Conservation (phyloP, 1,140 invertebrate genomes). For the Trachymyrmex cornetzi region DNA sequence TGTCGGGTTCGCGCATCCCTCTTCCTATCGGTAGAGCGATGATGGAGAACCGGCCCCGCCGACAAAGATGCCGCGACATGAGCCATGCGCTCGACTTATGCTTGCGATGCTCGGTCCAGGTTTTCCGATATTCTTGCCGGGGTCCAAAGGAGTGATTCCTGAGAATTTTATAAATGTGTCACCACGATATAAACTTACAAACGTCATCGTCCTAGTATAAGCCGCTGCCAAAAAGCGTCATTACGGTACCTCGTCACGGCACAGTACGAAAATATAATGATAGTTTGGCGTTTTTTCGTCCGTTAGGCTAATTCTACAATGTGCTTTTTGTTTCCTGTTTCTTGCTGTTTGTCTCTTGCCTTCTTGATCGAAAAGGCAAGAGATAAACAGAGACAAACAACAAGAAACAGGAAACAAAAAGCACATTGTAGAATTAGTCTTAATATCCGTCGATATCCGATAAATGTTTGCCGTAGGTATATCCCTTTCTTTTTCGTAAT, state of each 20-base stretch:
- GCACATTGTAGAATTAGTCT: no score
- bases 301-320: no score
- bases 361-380: no score
- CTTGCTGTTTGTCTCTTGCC: no score
- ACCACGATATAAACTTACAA: slow-evolving; percentile 77
- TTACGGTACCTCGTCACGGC: not conserved
- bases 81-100: slow-evolving; percentile 76
- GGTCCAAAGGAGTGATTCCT: slow-evolving; percentile 68
- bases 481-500: slow-evolving; percentile 15
- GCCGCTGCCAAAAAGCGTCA: slow-evolving; percentile 51
- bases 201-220: slow-evolving; percentile 39
- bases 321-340: no score
- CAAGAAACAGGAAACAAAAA: no score
- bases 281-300: not conserved
- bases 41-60: slow-evolving; percentile 82
- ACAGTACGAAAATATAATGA: slow-evolving; percentile 30
- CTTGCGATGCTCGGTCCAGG: slow-evolving; percentile 53
- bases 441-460: slow-evolving; percentile 16
- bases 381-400: no score
- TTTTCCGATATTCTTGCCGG: slow-evolving; percentile 69
- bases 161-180: slow-evolving; percentile 79
- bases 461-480: slow-evolving; percentile 56
- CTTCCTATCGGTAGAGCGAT: slow-evolving; percentile 81
- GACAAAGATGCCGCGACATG: slow-evolving; percentile 85
- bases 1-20: slow-evolving; percentile 58